Evolutionary conservation across 2,888 invertebrate genomes (phyloP).

Genomic region (Spialia ferax): DNA sequence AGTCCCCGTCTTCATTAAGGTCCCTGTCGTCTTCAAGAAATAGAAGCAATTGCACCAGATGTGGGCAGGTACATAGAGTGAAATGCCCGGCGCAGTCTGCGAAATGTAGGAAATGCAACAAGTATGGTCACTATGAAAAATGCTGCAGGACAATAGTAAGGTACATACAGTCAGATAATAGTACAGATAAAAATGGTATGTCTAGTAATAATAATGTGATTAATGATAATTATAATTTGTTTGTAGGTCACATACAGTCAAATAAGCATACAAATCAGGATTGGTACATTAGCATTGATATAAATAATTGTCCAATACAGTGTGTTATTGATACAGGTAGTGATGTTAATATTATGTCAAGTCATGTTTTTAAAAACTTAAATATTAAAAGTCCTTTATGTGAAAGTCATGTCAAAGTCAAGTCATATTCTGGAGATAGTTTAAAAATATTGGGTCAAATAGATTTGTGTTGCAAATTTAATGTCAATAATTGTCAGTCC

Average conservation of each 20-base stretch:
- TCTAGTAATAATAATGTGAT: neutral
- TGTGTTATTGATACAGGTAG: slow-evolving; percentile 2
- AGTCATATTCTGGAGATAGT: neutral
- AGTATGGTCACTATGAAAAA: neutral
- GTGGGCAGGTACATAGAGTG: neutral
- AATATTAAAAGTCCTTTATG: neutral
- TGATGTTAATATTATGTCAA: neutral
- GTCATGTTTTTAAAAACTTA: neutral
- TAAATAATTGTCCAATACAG: too few relatives aligned
- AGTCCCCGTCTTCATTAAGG: too few relatives aligned
- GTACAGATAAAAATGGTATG: neutral
- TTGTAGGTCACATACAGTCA: neutral
- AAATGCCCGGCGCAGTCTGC: neutral
- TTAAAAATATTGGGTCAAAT: neutral
- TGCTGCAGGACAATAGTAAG: neutral
- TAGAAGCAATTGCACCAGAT: neutral
- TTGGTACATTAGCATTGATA: too few relatives aligned
- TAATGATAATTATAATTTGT: neutral
- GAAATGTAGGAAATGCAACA: neutral
- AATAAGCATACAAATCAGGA: too few relatives aligned
- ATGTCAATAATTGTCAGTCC: neutral
- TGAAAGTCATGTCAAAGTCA: neutral
- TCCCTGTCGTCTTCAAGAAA: too few relatives aligned
- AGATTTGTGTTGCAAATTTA: neutral
- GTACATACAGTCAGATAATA: neutral